phyloP scores from a whole-genome alignment of 2,113 vertebrate species.

The Trinectes maculatus region DNA sequence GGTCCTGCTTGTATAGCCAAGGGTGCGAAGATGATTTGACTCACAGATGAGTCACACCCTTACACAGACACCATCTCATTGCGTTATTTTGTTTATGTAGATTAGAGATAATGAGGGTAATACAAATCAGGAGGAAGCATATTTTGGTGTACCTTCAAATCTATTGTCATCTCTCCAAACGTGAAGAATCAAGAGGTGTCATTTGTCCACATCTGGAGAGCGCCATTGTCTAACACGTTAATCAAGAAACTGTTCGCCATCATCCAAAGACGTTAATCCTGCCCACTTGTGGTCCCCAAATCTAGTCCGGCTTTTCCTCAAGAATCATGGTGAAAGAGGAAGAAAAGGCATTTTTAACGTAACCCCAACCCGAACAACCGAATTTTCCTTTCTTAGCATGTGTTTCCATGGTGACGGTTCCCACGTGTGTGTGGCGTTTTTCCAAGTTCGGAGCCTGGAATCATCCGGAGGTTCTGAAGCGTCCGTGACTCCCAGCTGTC shows the following conservation, averaged over 20 bases:
- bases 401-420: constrained; percentile 68
- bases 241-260: constrained; percentile 67
- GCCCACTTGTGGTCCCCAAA: constrained; percentile 25
- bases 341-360: constrained; percentile 15
- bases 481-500: constrained; percentile 57
- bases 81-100: constrained; percentile 70
- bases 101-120: constrained; percentile 74
- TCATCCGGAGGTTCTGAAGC: constrained; percentile 53
- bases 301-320: constrained; percentile 54
- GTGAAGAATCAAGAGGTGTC: constrained; percentile 75
- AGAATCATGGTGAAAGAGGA: constrained; percentile 75
- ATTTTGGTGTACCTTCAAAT: constrained; percentile 71
- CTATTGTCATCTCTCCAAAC: constrained; percentile 65
- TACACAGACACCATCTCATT: constrained; percentile 71
- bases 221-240: constrained; percentile 67
- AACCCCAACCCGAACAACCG: constrained; percentile 19
- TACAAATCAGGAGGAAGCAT: constrained; percentile 76
- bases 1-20: constrained; percentile 72
- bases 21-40: constrained; percentile 66
- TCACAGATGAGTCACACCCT: constrained; percentile 68
- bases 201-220: constrained; percentile 64
- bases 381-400: constrained; percentile 61
- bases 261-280: constrained; percentile 63
- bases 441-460: constrained; percentile 55
- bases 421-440: constrained; percentile 51